Conservation (phyloP, 2,888 invertebrate genomes). For the Eilema sororculum region DNA sequence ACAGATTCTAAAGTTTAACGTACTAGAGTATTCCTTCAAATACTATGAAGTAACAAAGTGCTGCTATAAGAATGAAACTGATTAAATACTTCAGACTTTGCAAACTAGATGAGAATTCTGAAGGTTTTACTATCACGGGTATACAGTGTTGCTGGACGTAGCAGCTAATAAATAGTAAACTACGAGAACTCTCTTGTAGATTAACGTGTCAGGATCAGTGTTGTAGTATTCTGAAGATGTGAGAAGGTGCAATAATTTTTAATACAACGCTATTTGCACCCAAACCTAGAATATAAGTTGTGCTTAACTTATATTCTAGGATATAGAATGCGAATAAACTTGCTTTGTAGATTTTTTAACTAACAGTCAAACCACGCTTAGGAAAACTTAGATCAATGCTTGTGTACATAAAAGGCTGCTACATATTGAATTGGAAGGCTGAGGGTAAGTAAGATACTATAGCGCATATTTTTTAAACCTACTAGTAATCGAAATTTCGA, state of each 20-base stretch:
- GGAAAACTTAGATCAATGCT: no score
- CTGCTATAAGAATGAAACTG: not conserved
- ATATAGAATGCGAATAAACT: no score
- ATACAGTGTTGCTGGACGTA: not conserved
- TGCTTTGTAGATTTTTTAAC: no score
- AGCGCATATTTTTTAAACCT: no score
- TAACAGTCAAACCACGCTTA: no score
- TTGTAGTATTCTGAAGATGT: not conserved
- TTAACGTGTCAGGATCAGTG: not conserved
- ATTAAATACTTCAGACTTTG: constrained; percentile 6
- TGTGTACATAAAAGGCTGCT: no score
- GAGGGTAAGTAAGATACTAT: no score
- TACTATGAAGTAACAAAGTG: not conserved
- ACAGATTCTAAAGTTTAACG: not conserved
- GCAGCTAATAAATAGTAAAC: not conserved
- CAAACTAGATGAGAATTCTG: not conserved
- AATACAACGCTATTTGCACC: no score
- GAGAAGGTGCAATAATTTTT: not conserved
- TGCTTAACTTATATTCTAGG: no score
- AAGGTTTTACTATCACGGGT: not conserved
- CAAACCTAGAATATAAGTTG: no score
- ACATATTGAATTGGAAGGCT: no score
- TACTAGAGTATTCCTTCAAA: not conserved
- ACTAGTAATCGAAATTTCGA: no score
- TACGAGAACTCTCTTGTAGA: not conserved